Evolutionary conservation across 2,888 invertebrate species (phyloP).

Genomic region (Adela reaumurella): DNA sequence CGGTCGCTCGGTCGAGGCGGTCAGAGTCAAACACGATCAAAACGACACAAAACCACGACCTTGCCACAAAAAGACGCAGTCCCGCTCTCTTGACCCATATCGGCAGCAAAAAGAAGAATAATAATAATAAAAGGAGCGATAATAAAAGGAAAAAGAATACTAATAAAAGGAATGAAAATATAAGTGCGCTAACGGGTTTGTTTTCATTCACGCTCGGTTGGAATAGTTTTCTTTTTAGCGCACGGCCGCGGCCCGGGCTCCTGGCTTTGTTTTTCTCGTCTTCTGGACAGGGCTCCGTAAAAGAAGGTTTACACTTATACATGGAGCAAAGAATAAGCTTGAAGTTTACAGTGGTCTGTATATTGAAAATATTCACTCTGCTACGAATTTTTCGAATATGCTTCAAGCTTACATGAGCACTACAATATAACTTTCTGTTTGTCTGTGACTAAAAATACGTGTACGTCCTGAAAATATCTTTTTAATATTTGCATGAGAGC

Average conservation of each 20-base stretch:
- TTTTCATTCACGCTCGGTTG: constrained; percentile 49
- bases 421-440: no score
- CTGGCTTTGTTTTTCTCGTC: neutral
- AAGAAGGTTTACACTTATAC: no score
- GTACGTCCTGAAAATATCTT: no score
- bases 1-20: neutral
- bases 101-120: constrained; percentile 34
- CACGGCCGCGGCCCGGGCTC: neutral
- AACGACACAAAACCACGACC: constrained; percentile 29
- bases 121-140: constrained; percentile 32
- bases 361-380: no score
- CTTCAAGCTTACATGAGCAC: no score
- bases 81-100: constrained; percentile 51
- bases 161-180: constrained; percentile 34
- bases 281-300: constrained; percentile 11
- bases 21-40: neutral
- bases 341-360: no score
- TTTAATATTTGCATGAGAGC: no score
- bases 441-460: no score
- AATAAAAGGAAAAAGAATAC: constrained; percentile 53
- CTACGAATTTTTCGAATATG: no score
- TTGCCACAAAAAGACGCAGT: constrained; percentile 40
- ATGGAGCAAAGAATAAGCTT: no score
- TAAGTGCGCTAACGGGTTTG: constrained; percentile 18
- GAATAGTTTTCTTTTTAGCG: constrained; percentile 50